phyloP scores from a whole-genome alignment of 92 coral and sea anemone species.

The Palythoa grandis region DNA sequence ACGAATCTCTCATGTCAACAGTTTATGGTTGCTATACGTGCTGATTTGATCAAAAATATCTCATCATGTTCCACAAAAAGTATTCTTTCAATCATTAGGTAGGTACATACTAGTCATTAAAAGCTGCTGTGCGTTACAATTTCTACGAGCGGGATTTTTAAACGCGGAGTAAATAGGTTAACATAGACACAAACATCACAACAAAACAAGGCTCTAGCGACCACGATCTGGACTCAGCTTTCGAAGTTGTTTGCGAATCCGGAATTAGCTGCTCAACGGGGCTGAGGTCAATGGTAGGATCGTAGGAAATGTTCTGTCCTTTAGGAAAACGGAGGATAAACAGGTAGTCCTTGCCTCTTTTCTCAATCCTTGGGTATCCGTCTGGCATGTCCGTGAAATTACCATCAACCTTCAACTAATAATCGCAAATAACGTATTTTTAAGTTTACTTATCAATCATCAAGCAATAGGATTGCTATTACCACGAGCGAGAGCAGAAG shows the following conservation, averaged over 20 bases:
- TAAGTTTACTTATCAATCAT: too few relatives aligned
- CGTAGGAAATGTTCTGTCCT: constrained; percentile 15
- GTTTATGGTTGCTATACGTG: too few relatives aligned
- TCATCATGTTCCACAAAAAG: too few relatives aligned
- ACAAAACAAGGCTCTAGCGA: not conserved
- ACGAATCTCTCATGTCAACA: too few relatives aligned
- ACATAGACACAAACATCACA: not conserved
- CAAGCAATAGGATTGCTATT: not conserved
- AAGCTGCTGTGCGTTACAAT: not conserved
- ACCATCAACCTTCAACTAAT: not conserved
- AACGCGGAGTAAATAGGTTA: not conserved
- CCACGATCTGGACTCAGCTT: not conserved
- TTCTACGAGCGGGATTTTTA: not conserved
- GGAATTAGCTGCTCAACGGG: not conserved
- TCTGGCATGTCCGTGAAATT: constrained; percentile 2
- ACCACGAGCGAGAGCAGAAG: not conserved
- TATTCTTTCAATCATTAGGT: too few relatives aligned
- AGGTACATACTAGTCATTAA: too few relatives aligned
- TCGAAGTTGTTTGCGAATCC: not conserved
- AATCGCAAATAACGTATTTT: not conserved
- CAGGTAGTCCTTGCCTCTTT: not conserved
- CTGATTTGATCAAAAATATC: too few relatives aligned
- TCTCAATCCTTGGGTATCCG: not conserved
- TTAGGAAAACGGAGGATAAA: constrained; percentile 8
- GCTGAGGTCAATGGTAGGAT: not conserved